These are phyloP conservation scores for Melipona bicolor DNA, from an alignment of 2,888 invertebrate species.

Conservation along the genomic window DNA sequence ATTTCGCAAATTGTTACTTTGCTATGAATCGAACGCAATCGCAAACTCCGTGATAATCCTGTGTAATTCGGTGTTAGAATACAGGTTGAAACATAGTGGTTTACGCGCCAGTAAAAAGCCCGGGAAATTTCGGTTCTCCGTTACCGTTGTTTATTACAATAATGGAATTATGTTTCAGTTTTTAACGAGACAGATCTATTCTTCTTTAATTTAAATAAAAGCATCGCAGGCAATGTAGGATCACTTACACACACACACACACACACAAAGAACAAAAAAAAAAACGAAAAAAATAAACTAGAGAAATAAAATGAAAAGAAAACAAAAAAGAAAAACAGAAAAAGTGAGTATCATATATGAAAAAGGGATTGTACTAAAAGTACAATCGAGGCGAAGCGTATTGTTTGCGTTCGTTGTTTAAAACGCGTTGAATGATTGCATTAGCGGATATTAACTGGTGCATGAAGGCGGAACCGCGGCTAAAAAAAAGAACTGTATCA, in stretches of 20 bases:
- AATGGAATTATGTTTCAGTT: not conserved
- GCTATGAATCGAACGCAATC: not conserved
- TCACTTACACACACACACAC: too few species aligned
- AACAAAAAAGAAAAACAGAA: not conserved
- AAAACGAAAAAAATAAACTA: too few species aligned
- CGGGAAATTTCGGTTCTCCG: not conserved
- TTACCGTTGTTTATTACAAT: not conserved
- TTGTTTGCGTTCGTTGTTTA: constrained; percentile 8
- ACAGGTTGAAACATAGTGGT: not conserved
- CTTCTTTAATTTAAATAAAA: constrained; percentile 5
- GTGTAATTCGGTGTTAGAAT: constrained; percentile 23
- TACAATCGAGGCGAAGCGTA: constrained; percentile 3
- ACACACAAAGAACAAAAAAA: too few species aligned
- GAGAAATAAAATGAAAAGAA: not conserved
- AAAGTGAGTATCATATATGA: not conserved
- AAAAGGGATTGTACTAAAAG: not conserved
- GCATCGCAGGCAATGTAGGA: not conserved
- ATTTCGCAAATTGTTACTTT: not conserved
- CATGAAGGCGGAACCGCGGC: constrained; percentile 6
- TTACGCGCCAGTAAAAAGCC: not conserved
- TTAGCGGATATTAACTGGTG: constrained; percentile 35
- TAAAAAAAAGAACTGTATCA: constrained; percentile 28
- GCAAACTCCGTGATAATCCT: not conserved
- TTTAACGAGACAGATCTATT: not conserved
- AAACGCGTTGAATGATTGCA: constrained; percentile 23